Evolutionary conservation across 2,888 invertebrate genomes (phyloP), one percentile per base, ranked within the genome.

Genomic region (Erebia palarica): DNA sequence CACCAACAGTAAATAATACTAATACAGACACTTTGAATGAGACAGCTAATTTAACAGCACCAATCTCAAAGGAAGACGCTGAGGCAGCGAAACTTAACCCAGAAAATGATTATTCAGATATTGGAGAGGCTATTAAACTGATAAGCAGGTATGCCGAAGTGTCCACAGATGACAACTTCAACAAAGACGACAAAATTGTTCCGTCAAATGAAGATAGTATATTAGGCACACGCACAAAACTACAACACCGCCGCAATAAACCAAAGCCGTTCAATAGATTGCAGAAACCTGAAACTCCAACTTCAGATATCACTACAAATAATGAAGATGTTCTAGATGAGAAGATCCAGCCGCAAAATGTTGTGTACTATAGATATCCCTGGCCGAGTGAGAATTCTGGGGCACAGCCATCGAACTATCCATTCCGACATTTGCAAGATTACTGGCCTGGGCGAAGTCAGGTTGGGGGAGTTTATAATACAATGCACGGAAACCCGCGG

Each of bases 141-240:
- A 93, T 93, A 77, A 93, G 93, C 78, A 86, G 93, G 75, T 93
- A 91, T 79, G 93, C 93, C 53, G 93, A 92, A 82, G 93, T 93
- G 55, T 92, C 92, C 44, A 93, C 93, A 51, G 93, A 93, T 77
- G 93, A 93, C 76, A 91, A 87, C 78, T 93, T 88, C 81, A 78
- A 86, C 76, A 92, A 91, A 86, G 87, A 90, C 77, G 83, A 86
- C 77, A 90, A 87, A 76, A 88, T 86, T 77, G 75, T 80, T 73
- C 79, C 79, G 51, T 79, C 80, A n/a, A 82, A 82, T 74, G 92
- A 92, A 60, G 92, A 91, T 63, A 83, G 84, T 73, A 79, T 92
- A 78, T 80, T 93, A 69, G 93, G 93, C 44, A 93, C 93, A 27
- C 88, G 93, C 57, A 93, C 93, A 21, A 93, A 90, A 77, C 81